These are phyloP conservation scores for Sthenelais limicola DNA, from an alignment of 2,888 invertebrate genomes.

Conservation along the genomic window DNA sequence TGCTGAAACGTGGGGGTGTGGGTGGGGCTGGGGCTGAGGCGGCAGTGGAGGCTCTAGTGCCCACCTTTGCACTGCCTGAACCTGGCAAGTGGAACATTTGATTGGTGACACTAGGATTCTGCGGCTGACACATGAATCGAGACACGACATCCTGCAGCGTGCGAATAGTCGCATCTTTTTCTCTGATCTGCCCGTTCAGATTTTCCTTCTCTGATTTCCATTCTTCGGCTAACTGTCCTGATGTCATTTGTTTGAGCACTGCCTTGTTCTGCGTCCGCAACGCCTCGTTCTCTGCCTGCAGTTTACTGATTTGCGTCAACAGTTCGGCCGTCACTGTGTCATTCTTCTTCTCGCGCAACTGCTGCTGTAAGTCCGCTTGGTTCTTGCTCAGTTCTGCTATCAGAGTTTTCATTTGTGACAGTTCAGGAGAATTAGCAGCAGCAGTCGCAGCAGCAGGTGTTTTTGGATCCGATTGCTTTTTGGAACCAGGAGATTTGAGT, in stretches of 20 bases:
- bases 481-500: too few relatives aligned
- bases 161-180: conserved; percentile 6
- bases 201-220: conserved; percentile 16
- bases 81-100: conserved; percentile 30
- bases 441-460: too few relatives aligned
- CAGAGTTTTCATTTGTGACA: too few relatives aligned
- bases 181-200: not conserved
- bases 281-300: conserved; percentile 22
- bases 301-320: not conserved
- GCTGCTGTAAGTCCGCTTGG: too few relatives aligned
- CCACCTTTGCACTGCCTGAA: not conserved
- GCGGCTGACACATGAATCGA: not conserved
- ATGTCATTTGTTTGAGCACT: conserved; percentile 9
- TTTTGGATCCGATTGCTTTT: too few relatives aligned
- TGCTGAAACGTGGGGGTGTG: not conserved
- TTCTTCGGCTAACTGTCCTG: conserved; percentile 6
- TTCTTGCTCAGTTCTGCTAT: too few relatives aligned
- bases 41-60: too few relatives aligned
- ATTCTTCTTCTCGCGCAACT: too few relatives aligned
- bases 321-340: conserved; percentile 5
- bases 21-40: too few relatives aligned
- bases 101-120: conserved; percentile 12
- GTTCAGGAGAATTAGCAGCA: too few relatives aligned
- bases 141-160: conserved; percentile 18
- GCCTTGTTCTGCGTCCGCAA: conserved; percentile 18